Evolutionary conservation across 1,140 invertebrate species (phyloP).

Genomic region (Centruroides vittatus): DNA sequence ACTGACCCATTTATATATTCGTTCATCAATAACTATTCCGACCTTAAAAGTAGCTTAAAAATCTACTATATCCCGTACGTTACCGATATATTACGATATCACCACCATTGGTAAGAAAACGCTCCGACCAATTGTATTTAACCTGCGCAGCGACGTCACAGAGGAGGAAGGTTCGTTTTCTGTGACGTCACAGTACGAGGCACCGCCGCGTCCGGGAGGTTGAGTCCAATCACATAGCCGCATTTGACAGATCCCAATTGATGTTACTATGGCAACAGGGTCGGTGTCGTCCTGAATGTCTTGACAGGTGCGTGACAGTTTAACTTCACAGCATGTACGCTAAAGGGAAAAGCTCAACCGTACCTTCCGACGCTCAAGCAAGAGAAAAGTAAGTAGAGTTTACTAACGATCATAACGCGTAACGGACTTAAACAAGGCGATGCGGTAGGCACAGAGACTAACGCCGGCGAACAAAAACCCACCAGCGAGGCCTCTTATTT

Average conservation of each 20-base stretch:
- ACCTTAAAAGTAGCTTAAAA: no score
- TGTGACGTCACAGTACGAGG: no score
- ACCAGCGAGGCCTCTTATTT: neutral
- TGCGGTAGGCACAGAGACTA: neutral
- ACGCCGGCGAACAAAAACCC: neutral
- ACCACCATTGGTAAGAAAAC: no score
- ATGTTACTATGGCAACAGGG: conserved; percentile 32
- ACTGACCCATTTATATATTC: no score
- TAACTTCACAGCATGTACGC: conserved; percentile 55
- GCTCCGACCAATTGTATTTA: no score
- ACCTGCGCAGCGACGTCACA: no score
- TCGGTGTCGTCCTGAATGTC: conserved; percentile 35
- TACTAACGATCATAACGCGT: neutral
- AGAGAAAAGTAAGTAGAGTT: conserved; percentile 66
- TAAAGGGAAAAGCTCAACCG: conserved; percentile 77
- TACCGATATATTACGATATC: no score
- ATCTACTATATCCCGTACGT: no score
- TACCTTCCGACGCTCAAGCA: conserved; percentile 84
- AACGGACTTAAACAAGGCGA: no score
- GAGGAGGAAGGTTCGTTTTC: no score
- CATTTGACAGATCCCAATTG: conserved; percentile 28
- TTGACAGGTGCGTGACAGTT: conserved; percentile 33
- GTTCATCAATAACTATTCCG: no score
- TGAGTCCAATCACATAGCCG: conserved; percentile 24
- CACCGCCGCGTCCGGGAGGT: neutral